Evolutionary conservation across 2,797 vertebrate genomes (phyloP).

Genomic region (Cuniculus paca): DNA sequence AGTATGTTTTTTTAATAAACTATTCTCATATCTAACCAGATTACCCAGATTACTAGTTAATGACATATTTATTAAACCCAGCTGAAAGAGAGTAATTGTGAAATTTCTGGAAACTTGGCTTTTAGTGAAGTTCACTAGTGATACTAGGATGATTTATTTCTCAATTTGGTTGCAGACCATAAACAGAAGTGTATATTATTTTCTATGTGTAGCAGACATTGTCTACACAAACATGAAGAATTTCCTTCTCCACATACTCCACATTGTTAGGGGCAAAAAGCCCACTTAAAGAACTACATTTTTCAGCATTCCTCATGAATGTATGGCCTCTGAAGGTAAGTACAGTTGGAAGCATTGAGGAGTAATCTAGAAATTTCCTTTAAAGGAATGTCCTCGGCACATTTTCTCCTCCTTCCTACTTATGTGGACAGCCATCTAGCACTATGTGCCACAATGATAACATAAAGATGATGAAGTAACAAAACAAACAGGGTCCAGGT

Average conservation of each 20-base stretch:
- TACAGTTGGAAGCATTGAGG: background rate
- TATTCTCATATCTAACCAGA: conserved; percentile 40
- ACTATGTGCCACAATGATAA: conserved; percentile 31
- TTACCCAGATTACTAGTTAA: conserved; percentile 14
- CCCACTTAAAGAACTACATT: conserved; percentile 15
- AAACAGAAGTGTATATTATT: background rate
- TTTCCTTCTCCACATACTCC: background rate
- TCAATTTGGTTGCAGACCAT: background rate
- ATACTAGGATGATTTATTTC: background rate
- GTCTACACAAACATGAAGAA: conserved; percentile 11
- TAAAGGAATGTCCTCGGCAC: conserved; percentile 22
- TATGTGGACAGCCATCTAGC: conserved; percentile 3
- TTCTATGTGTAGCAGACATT: background rate
- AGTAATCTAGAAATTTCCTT: conserved; percentile 42
- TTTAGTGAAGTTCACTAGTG: conserved; percentile 28
- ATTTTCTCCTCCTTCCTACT: background rate
- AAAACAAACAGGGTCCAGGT: background rate
- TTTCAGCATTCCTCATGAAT: background rate
- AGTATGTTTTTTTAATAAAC: conserved; percentile 27
- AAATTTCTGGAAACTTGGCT: conserved; percentile 40
- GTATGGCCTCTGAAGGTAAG: background rate
- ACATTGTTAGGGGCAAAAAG: background rate
- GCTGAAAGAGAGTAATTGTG: background rate
- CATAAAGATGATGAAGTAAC: background rate
- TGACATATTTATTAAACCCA: conserved; percentile 48